Evolutionary conservation across 2,113 vertebrate genomes (phyloP), one percentile per base, ranked within the genome.

Genomic region (Callocephalon fimbriatum): DNA sequence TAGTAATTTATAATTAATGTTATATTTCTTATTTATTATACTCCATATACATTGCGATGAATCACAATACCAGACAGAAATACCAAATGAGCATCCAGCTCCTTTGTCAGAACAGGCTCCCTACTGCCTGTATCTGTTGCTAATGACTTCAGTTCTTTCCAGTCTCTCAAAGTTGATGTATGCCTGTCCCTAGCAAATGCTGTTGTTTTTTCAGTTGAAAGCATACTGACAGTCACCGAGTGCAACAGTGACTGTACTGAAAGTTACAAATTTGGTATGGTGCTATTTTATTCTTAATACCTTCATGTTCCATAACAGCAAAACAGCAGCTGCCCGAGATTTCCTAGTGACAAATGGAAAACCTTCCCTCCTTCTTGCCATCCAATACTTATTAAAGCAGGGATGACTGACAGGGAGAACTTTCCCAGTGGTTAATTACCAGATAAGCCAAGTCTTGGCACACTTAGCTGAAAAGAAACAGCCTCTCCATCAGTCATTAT

Each of bases 241-340:
- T 50, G 37, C 88, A 95, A 56, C 18, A 65, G 15, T 37, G 53
- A 76, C 45, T 62, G 12, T 59, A 79, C 23, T 73, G 38, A 65
- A 84, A 94, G 84, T 38, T 42, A 71, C 23, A 76, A 25, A 17
- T 5, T 23, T 48, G 22, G 15, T 42, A 74, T 12, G 23, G 42
- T 70, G 22, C 42, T 71, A 29, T 79, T 53, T 95, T 90, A 53
- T 88, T 91, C 68, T 81, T 71, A 77, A 88, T 83, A 80, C 20
- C 77, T 89, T 32, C 40, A 31, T 38, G 38, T 63, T 87, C 61
- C 3, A 0, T 65, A 85, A 72, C 56, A 91, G 76, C 56, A 75
- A 93, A 96, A 75, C 40, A 89, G 73, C 65, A 75, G 56, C 74
- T 96, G 42, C 40, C 79, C 94, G 70, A 58, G 44, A 56, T 95